phyloP scores from a whole-genome alignment of 2,888 invertebrate genomes.

The Glyphotaelius pellucidus region DNA sequence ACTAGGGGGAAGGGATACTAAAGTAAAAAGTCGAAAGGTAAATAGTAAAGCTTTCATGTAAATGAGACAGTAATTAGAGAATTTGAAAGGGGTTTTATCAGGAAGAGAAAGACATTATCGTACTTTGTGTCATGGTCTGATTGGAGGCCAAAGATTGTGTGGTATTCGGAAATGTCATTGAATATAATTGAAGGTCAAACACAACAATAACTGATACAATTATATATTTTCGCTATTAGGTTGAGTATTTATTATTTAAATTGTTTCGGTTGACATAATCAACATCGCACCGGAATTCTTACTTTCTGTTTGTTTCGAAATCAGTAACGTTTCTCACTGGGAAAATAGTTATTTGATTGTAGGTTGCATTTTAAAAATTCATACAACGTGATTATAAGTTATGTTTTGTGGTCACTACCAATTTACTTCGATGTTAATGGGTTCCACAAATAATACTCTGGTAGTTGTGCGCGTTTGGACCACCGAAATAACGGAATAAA shows the following conservation, averaged over 20 bases:
- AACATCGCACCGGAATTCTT: background rate
- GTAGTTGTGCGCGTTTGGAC: background rate
- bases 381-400: background rate
- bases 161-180: background rate
- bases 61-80: background rate
- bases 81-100: background rate
- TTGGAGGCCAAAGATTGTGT: background rate
- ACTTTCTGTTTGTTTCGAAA: background rate
- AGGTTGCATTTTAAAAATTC: background rate
- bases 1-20: no score
- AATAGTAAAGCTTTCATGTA: background rate
- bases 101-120: background rate
- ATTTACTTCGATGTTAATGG: background rate
- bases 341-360: background rate
- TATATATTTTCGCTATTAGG: no score
- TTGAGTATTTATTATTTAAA: background rate
- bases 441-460: background rate
- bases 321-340: background rate
- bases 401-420: background rate
- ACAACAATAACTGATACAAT: no score
- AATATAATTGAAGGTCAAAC: background rate
- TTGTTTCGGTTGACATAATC: background rate
- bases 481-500: background rate
- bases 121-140: background rate
- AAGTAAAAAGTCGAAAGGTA: no score